Evolutionary conservation across 2,113 vertebrate species (phyloP).

Genomic region (Hippocampus comes): DNA sequence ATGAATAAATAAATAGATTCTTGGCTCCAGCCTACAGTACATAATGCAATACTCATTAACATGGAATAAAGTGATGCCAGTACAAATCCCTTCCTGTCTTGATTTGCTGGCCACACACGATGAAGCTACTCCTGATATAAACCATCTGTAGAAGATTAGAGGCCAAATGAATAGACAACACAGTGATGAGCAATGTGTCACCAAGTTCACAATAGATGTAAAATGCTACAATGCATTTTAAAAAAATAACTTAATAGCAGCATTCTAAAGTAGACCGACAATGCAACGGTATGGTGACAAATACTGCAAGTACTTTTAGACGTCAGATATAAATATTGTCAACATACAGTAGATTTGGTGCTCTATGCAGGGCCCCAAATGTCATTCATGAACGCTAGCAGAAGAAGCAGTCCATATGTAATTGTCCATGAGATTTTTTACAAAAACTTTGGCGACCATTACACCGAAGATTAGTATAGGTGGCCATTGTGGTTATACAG

Average conservation of each 20-base stretch:
- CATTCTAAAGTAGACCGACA: not conserved
- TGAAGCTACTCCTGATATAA: constrained; percentile 43
- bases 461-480: too few relatives aligned
- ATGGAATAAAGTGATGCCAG: constrained; percentile 35
- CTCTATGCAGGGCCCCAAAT: too few relatives aligned
- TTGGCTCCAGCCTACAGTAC: constrained; percentile 15
- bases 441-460: too few relatives aligned
- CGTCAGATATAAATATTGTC: constrained; percentile 23
- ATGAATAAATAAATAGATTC: constrained; percentile 7
- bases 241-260: not conserved
- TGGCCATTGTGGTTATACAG: too few relatives aligned
- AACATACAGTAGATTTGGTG: not conserved
- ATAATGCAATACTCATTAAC: constrained; percentile 38
- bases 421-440: too few relatives aligned
- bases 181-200: constrained; percentile 9
- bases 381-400: too few relatives aligned
- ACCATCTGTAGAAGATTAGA: constrained; percentile 57
- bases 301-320: constrained; percentile 11
- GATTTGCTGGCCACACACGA: constrained; percentile 35
- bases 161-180: constrained; percentile 33
- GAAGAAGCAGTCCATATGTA: too few relatives aligned
- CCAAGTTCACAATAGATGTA: constrained; percentile 1
- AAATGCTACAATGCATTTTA: not conserved
- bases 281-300: not conserved
- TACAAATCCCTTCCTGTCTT: constrained; percentile 19